Base-by-base conservation (phyloP, 2,888 invertebrate genomes). In the Cryptocheilus praepositus region DNA sequence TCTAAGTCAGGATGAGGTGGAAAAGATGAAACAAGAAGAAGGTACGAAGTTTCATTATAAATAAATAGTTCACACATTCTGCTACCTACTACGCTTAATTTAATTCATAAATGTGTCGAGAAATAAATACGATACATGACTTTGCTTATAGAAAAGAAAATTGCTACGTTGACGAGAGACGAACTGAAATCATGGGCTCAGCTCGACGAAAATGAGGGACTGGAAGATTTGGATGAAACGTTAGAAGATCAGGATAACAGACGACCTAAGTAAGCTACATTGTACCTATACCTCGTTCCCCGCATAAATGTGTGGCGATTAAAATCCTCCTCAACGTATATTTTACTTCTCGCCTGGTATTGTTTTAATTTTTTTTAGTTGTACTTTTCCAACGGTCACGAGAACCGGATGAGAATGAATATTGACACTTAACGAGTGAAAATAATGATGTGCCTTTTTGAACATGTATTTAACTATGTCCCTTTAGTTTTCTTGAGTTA, bases 21-120 rank as follows among this genome's bases (percentile, higher is more conserved):
- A 96, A 91, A 94, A 95, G 90, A 93, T 97, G 92, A 95, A 94
- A 90, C 96, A 96, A 87, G 97, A 97, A 91, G 97, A 97, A 92
- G 91, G 91, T 90, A 87, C 81, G 72, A n/a, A 25, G 18, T 49
- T 15, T 45, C 16, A 16, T 45, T 28, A 22, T 36, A 44, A 19
- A 36, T 36, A 7, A 4, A 11, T 36, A 3, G n/a, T 5, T 25
- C 25, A 25, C 25, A 25, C 25, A 25, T 25, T 25, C 5, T 5
- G 2, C 25, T 2, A 5, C 5, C 5, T 25, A 25, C 3, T 25
- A 25, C 5, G 5, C 25, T 3, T 25, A 2, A 25, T 25, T 25
- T 5, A 5, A 5, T 25, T 25, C 25, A 5, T 5, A 5, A 2
- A 2, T 5, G 2, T 3, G 5, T 25, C 25, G 5, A 5, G 25